These are phyloP conservation scores for Callopanchax toddi DNA, from an alignment of 2,113 vertebrate genomes.

Conservation along the genomic window DNA sequence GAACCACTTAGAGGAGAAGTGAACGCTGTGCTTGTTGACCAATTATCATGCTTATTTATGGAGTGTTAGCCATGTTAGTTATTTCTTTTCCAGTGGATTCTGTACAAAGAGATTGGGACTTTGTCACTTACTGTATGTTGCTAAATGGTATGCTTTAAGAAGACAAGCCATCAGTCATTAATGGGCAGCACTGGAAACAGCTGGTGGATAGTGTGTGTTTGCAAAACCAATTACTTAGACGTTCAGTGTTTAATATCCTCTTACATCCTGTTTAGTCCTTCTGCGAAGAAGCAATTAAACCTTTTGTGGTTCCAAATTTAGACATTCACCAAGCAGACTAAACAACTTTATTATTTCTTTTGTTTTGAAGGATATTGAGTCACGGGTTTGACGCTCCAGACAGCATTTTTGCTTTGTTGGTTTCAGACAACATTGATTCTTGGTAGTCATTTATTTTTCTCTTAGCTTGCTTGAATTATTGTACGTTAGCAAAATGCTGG, in stretches of 20 bases:
- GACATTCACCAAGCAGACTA: conserved; percentile 18
- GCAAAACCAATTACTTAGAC: conserved; percentile 41
- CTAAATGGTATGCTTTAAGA: not conserved
- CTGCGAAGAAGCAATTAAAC: not conserved
- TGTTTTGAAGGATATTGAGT: conserved; percentile 21
- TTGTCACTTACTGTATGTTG: not conserved
- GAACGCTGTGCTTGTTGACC: conserved; percentile 6
- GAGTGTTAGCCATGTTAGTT: conserved; percentile 45
- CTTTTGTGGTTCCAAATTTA: conserved; percentile 14
- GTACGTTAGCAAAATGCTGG: too few species aligned
- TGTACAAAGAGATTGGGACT: not conserved
- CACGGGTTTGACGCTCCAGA: conserved; percentile 7
- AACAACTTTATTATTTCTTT: conserved; percentile 31
- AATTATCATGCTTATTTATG: conserved; percentile 36
- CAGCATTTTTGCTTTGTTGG: conserved; percentile 8
- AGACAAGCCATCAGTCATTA: conserved; percentile 13
- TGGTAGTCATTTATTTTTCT: conserved; percentile 27
- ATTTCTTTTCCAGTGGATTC: conserved; percentile 35
- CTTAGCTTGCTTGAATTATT: not conserved
- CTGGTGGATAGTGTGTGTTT: conserved; percentile 2
- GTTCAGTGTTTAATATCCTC: conserved; percentile 19
- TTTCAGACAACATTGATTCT: conserved; percentile 11
- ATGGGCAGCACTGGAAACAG: conserved; percentile 38
- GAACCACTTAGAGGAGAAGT: conserved; percentile 38
- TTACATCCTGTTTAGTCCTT: conserved; percentile 29